Evolutionary conservation across 1,140 invertebrate species (phyloP), one percentile per base, ranked within the genome.

Genomic region (Stegodyphus mimosarum): DNA sequence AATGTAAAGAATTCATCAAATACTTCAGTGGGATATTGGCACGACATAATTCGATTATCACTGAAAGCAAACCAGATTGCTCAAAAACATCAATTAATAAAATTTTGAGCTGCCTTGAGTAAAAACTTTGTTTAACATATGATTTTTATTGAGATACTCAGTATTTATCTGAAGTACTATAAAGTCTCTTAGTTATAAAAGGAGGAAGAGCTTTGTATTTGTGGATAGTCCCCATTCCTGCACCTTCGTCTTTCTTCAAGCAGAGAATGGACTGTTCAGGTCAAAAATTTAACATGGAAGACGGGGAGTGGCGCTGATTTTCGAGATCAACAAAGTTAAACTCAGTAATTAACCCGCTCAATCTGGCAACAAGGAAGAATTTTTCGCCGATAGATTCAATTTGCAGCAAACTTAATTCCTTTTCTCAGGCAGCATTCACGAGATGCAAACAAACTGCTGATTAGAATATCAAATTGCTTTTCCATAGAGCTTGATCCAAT

Each of bases 381-480:
- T 72, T 55, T 60, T 18, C 78, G 17, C 66, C 78, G 78, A 81
- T 81, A 67, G 78, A 81, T 81, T 81, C 78, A 81, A 81, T 81
- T 81, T 81, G 69, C 53, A 81, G 53, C 50, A 63, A 81, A 81
- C 78, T 72, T 81, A 81, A 81, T 72, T 75, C 69, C 70, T 51
- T 72, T 79, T 55, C 60, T 64, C 64, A 49, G 48, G 33, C 33
- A 9, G 7, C 9, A 9, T 33, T 81, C 71, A 81, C 78, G 48
- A 81, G 78, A 81, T 81, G 72, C 78, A 81, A 81, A 81, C 70
- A 81, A 53, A 71, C 69, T 78, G 51, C 67, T 81, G 78, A 81
- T 81, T 81, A 81, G 78, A 81, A 81, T 81, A 81, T 81, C 78
- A 81, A 81, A 81, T 81, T 72, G 78, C 78, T 69, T 52, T 50